Base-by-base conservation (phyloP, 2,797 vertebrate species). In the Tiaroga cobitis region DNA sequence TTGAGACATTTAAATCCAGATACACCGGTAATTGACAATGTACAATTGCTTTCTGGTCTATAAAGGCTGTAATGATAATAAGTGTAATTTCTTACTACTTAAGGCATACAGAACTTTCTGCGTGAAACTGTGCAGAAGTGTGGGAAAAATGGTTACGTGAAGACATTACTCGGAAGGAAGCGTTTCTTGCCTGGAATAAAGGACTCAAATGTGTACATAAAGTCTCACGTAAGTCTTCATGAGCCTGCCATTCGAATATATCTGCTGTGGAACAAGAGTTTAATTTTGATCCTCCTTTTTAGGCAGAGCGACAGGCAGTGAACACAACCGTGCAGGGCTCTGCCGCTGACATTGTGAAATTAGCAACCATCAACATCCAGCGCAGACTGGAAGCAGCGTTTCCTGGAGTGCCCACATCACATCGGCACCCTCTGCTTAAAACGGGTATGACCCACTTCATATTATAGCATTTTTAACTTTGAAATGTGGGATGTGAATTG, bases 301-400 rank as follows among this genome's bases (percentile, higher is more conserved):
- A 99, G 98, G 97, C 98, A 13, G 97, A 99, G 90, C 95, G 97
- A 5, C 98, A 99, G 92, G 97, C 98, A 2, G 97, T 99, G 87
- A 99, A 99, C 91, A 98, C 97, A 3, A 96, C 96, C 0, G 97
- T 99, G 11, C 98, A 99, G 92, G 98, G 98, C 51, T 99, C 98
- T 13, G 98, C 97, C 0, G 98, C 98, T 4, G 98, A 99, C 91
- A 97, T 99, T 19, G 97, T 99, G n/a, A 99, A 99, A 94, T 93
- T 94, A 11, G 98, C 98, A 69, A 99, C 98, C 0, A 95, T 97
- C 84, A 98, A 97, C 91, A 98, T 99, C 88, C 98, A 99, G 92
- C 96, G 91, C 49, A 92, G 93, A 13, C 90, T 99, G 41, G 92
- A 85, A 16, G 94, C 94, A 87, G 89, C 91, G 3, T 97, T 96